Evolutionary conservation across 2,797 vertebrate species (phyloP), one percentile per base, ranked within the genome.

Genomic region (Rhabdophis nuchalis): DNA sequence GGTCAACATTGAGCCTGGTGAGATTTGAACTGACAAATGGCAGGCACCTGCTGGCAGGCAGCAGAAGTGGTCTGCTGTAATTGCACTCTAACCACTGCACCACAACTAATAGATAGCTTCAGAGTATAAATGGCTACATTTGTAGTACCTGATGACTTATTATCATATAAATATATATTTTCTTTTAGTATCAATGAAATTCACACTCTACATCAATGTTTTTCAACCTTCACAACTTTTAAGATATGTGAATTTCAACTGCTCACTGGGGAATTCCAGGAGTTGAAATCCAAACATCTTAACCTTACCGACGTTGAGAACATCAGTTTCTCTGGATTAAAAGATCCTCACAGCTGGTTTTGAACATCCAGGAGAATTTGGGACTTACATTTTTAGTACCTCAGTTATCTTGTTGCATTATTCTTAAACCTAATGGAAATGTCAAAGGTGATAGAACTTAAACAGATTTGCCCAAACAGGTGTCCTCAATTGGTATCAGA

Each of bases 151-250:
- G 91, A 92, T 85, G 53, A 41, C 2, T 52, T 0, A 36, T 36
- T 94, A 16, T 93, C 88, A 91, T 91, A 57, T 10, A 85, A 64
- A 61, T 64, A 53, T 16, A 53, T 85, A 11, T 82, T 58, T 77
- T 5, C 16, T 82, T 82, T 82, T 82, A 46, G 0, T 82, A 82
- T 82, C 20, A 46, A 12, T 57, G 32, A 92, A 86, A 56, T 54
- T 13, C 29, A 32, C 57, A 53, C n/a, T 50, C n/a, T 89, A 58
- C 36, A 82, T 46, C 41, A 82, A 25, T 82, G 20, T 46, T 46
- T 82, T 46, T 46, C 36, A 46, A 25, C 36, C 4, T 46, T 82
- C 36, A 4, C 77, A 46, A 82, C 41, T 82, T 77, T 82, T 82
- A 46, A 46, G 23, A 46, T 25, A 46, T 46, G 72, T 82, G 41